Evolutionary conservation across 2,797 vertebrate genomes (phyloP), one percentile per base, ranked within the genome.

Genomic region (Fringilla coelebs): DNA sequence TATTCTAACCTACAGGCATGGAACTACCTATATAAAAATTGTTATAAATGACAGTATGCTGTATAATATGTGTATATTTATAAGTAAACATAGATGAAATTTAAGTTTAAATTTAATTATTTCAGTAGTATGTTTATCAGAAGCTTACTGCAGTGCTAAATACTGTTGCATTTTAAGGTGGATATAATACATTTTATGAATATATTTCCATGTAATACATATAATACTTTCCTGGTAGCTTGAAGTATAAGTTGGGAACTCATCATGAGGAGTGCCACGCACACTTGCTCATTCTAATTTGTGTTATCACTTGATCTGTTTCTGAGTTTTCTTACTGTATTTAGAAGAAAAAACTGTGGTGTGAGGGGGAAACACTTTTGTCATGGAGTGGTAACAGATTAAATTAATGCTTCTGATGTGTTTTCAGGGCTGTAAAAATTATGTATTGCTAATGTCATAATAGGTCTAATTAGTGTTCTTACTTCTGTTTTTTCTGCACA

Each of bases 401-500:
- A 88, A 77, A 49, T 36, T n/a, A 76, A 58, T 60, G 28, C 20
- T 71, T 85, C 43, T 84, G 24, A 55, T 70, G 8, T 55, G 68
- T 66, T 89, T 78, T 89, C 46, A 66, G 25, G 34, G 7, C 63
- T 91, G 48, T 68, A 63, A 71, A 70, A 79, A 24, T 19, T 48
- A 13, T 17, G 18, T 65, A 28, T 51, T 83, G 75, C 9, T 48
- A 32, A 18, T 54, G 29, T 62, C 8, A 21, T 85, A 67, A 24
- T 58, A 87, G 43, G 46, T 86, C 58, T 78, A 88, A 48, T 79
- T 68, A 41, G 46, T 38, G 34, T 48, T 67, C 94, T 85, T 94
- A 38, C 49, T 71, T 81, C 76, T 91, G 55, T 29, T 40, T 74
- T 70, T 82, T 88, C 70, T 67, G 89, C 98, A 96, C 97, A 96